Percentiles rank a stretch among this genome's conserved stretches.
phyloP scores from a whole-genome alignment of 2,113 vertebrate species.

The Danionella cerebrum region DNA sequence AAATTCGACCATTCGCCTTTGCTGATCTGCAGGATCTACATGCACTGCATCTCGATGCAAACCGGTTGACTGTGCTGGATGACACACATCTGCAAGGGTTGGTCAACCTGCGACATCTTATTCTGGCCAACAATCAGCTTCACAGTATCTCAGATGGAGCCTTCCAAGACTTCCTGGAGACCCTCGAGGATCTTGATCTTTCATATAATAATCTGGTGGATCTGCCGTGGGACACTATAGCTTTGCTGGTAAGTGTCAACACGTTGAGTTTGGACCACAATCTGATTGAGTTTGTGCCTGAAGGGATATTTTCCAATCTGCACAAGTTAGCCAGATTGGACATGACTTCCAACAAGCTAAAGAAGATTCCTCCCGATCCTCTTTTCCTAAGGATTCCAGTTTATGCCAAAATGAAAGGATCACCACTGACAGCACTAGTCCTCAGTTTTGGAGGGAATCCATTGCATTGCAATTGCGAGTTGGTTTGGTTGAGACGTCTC shows the following conservation, averaged over 20 bases:
- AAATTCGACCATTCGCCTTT: slow-evolving; percentile 69
- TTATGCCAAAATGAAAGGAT: slow-evolving; percentile 72
- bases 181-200: slow-evolving; percentile 72
- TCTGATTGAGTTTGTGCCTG: slow-evolving; percentile 71
- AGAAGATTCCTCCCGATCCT: slow-evolving; percentile 75
- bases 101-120: slow-evolving; percentile 72
- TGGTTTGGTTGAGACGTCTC: slow-evolving; percentile 71
- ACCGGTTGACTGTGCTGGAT: slow-evolving; percentile 67
- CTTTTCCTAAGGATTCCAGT: slow-evolving; percentile 70
- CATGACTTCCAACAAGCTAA: slow-evolving; percentile 79
- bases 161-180: slow-evolving; percentile 74
- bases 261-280: slow-evolving; percentile 75
- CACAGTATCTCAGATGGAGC: slow-evolving; percentile 67
- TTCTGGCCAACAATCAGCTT: slow-evolving; percentile 76
- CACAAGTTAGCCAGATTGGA: slow-evolving; percentile 75
- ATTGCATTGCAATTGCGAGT: slow-evolving; percentile 75
- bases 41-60: slow-evolving; percentile 72
- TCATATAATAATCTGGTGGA: slow-evolving; percentile 74
- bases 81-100: slow-evolving; percentile 72
- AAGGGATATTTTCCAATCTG: slow-evolving; percentile 75
- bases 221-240: slow-evolving; percentile 71
- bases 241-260: slow-evolving; percentile 68
- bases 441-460: slow-evolving; percentile 74
- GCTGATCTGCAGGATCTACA: slow-evolving; percentile 71
- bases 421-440: slow-evolving; percentile 65